Percentiles rank a stretch among this genome's conserved stretches.
Conservation (phyloP, 2,888 invertebrate species). For the Drosophila anomalata region DNA sequence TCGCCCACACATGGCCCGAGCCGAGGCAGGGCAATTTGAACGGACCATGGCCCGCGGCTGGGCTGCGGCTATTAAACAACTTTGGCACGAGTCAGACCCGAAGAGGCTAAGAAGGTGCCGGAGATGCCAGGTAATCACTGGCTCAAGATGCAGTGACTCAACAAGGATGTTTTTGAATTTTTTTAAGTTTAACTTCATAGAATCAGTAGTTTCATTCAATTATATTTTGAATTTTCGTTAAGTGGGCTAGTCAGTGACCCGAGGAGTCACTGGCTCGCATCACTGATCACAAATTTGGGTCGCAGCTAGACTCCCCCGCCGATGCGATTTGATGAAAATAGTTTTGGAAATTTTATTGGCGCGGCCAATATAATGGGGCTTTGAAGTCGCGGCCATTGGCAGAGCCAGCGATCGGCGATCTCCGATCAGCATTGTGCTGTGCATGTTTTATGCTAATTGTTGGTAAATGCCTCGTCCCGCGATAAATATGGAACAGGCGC, state of each 20-base stretch:
- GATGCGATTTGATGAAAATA: slow-evolving; percentile 43
- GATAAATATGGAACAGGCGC: slow-evolving; percentile 70
- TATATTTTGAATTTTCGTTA: background rate
- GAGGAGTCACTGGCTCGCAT: slow-evolving; percentile 36
- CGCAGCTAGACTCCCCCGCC: slow-evolving; percentile 28
- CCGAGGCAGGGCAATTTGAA: slow-evolving; percentile 44
- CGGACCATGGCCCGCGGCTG: slow-evolving; percentile 56
- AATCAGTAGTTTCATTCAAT: background rate
- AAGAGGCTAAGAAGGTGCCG: slow-evolving; percentile 12
- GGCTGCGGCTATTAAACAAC: slow-evolving; percentile 69
- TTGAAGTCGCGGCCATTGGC: slow-evolving; percentile 21
- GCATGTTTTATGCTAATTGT: slow-evolving; percentile 66
- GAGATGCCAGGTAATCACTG: slow-evolving; percentile 19
- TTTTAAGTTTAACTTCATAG: no score
- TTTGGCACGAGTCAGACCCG: slow-evolving; percentile 68
- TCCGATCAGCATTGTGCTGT: slow-evolving; percentile 36
- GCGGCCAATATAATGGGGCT: slow-evolving; percentile 45
- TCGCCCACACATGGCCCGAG: slow-evolving; percentile 63
- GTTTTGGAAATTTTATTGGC: slow-evolving; percentile 61
- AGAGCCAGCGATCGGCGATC: slow-evolving; percentile 15
- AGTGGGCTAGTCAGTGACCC: slow-evolving; percentile 24
- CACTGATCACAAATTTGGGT: slow-evolving; percentile 31
- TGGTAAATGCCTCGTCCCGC: slow-evolving; percentile 34
- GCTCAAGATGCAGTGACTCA: slow-evolving; percentile 14
- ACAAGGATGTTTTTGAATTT: background rate